Evolutionary conservation across 1,140 invertebrate species (phyloP).

Genomic region (Helicoverpa zea): DNA sequence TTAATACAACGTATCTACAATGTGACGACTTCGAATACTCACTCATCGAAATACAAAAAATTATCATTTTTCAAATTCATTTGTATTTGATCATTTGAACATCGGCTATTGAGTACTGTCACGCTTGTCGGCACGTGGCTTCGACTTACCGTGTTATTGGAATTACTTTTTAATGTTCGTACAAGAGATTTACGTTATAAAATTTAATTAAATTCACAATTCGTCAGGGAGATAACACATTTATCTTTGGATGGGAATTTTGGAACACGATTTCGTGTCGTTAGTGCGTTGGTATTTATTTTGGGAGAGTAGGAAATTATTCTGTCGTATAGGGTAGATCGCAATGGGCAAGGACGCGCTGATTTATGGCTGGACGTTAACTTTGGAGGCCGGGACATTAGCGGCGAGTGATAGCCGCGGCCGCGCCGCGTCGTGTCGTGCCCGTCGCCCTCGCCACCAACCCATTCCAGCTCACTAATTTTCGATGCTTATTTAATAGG

Average conservation of each 20-base stretch:
- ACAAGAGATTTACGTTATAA: slow-evolving; percentile 52
- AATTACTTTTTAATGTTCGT: slow-evolving; percentile 54
- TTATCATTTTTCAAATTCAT: slow-evolving; percentile 10
- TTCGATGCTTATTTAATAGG: slow-evolving; percentile 25
- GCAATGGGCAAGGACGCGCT: slow-evolving; percentile 41
- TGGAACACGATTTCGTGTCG: slow-evolving; percentile 16
- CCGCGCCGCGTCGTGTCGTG: neutral
- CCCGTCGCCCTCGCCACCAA: neutral
- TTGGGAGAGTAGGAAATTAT: slow-evolving; percentile 46
- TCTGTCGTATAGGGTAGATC: slow-evolving; percentile 47
- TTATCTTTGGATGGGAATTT: slow-evolving; percentile 37
- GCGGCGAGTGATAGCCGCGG: slow-evolving; percentile 52
- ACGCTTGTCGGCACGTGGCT: slow-evolving; percentile 10
- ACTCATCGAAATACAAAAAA: slow-evolving; percentile 32
- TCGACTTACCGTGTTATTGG: slow-evolving; percentile 35
- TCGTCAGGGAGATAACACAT: slow-evolving; percentile 42
- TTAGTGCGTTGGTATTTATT: slow-evolving; percentile 49
- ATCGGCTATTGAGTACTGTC: slow-evolving; percentile 1
- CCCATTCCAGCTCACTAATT: slow-evolving; percentile 18
- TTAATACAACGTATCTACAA: too few species aligned
- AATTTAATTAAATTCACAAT: slow-evolving; percentile 58
- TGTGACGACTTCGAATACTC: slow-evolving; percentile 2
- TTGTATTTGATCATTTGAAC: neutral
- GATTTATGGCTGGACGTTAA: slow-evolving; percentile 59
- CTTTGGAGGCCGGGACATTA: slow-evolving; percentile 53